Evolutionary conservation across 2,797 vertebrate species (phyloP), one percentile per base, ranked within the genome.

Genomic region (Cryptoprocta ferox): DNA sequence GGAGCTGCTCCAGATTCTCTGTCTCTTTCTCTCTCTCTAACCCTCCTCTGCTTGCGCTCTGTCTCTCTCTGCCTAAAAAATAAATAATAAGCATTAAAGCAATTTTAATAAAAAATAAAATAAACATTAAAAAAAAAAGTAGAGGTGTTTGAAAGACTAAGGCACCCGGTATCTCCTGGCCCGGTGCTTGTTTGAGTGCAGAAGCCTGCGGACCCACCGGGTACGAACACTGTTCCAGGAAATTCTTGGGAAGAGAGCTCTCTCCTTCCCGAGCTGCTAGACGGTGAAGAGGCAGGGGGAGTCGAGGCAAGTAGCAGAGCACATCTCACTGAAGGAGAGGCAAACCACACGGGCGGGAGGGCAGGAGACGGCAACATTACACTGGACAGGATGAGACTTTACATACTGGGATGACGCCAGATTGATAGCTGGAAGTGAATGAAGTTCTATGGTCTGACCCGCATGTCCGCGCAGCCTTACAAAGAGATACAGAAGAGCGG

Each of bases 361-460:
- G 48, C 8, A 35, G 78, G 30, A 56, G 28, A 45, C 32, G 0
- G 10, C 14, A 56, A 39, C 11, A 32, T 65, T 21, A 45, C n/a
- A 68, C 4, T 6, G 70, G 15, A 24, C 1, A 3, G 26, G 21
- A 39, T 3, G 11, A 35, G 68, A 14, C 9, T 5, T 35, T 15
- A 10, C 10, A 2, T 4, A 3, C 18, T 12, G 2, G 32, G 13
- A 3, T 4, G 42, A 42, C 3, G 3, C 32, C 30, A 19, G 18
- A 28, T 13, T 39, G n/a, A 30, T 30, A 39, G 4, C 5, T 2
- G 1, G 42, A 73, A 26, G 32, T 14, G 14, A 75, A 8, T 10
- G 14, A 39, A 59, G 18, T 39, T 35, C 19, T 10, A 11, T 2
- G 70, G n/a, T 59, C 16, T 32, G 24, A 37, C 30, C 70, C 32